Conservation (phyloP, 1,140 invertebrate genomes). For the Drosophila chauvacae region DNA sequence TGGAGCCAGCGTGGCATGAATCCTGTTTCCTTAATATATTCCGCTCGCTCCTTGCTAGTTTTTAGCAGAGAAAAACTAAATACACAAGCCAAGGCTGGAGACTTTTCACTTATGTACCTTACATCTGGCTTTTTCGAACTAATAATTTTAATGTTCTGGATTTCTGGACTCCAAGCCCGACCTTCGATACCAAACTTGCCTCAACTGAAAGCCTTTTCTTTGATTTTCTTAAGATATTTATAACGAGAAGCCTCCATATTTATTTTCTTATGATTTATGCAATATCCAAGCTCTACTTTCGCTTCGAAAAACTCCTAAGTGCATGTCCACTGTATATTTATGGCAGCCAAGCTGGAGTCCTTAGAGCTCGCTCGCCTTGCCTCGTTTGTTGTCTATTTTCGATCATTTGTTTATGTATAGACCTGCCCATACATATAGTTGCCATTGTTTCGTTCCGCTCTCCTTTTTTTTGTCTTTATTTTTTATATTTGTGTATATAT, state of each 20-base stretch:
- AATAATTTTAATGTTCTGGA: no score
- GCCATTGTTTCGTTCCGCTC: slow-evolving; percentile 8
- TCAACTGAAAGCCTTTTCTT: no score
- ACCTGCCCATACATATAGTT: slow-evolving; percentile 32
- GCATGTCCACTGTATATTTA: slow-evolving; percentile 23
- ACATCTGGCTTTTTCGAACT: no score
- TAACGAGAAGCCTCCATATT: background rate
- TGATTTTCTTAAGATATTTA: no score
- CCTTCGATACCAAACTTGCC: no score
- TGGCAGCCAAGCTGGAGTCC: slow-evolving; percentile 25
- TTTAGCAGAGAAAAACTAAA: no score
- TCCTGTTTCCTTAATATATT: background rate
- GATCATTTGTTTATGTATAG: slow-evolving; percentile 72
- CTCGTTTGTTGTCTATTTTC: slow-evolving; percentile 69
- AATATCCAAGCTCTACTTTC: background rate
- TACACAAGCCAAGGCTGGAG: no score
- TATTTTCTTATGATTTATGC: background rate
- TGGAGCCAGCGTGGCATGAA: background rate
- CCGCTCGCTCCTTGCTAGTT: no score
- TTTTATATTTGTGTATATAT: slow-evolving; percentile 36
- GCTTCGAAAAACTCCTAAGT: background rate
- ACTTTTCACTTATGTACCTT: no score
- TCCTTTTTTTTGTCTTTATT: slow-evolving; percentile 11
- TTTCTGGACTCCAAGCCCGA: no score
- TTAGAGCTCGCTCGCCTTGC: background rate